Evolutionary conservation across 2,888 invertebrate genomes (phyloP), one percentile per base, ranked within the genome.

Genomic region (Opisthograptis luteolata): DNA sequence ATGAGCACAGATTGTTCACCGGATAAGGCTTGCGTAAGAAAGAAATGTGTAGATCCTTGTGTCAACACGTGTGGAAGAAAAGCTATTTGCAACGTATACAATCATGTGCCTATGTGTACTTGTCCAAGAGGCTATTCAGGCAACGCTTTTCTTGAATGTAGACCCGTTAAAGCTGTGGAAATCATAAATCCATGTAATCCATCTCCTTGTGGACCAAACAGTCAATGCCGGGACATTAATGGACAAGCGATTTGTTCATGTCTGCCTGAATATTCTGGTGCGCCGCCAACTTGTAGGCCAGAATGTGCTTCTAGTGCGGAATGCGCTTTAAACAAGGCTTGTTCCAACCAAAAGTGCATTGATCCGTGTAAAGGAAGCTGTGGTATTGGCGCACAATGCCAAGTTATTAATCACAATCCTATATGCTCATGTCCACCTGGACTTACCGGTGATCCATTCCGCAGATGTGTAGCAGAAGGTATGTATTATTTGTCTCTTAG

Each of bases 21-120:
- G 60, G 91, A 94, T 67, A 93, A 92, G 72, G 94, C 95, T 24
- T 96, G 96, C 67, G 83, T 94, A 2, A 91, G 92, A 76, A 94
- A 93, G 69, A 95, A 95, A 84, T 97, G 96, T 70, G 73, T 91
- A 31, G 94, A 96, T 80, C 96, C 96, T 19, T 96, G 97, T 68
- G 86, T 93, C 6, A 94, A 94, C 62, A 94, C 94, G 15, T 97
- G 97, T 73, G 96, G 96, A 0, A 83, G 85, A 54, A 93, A 93
- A 66, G 96, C 96, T 2, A 77, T 93, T 34, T 97, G 96, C 68
- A 92, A 92, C 45, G 94, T 95, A 1, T 92, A 94, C 40, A 92
- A 93, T 66, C 93, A 93, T 66, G 79, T 92, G 30, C 92, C 93
- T 0, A 90, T 92, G 81, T 93, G 93, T 64, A 89, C 85, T 46